Base-by-base conservation (phyloP, 2,888 invertebrate genomes). In the Synergus japonicus region DNA sequence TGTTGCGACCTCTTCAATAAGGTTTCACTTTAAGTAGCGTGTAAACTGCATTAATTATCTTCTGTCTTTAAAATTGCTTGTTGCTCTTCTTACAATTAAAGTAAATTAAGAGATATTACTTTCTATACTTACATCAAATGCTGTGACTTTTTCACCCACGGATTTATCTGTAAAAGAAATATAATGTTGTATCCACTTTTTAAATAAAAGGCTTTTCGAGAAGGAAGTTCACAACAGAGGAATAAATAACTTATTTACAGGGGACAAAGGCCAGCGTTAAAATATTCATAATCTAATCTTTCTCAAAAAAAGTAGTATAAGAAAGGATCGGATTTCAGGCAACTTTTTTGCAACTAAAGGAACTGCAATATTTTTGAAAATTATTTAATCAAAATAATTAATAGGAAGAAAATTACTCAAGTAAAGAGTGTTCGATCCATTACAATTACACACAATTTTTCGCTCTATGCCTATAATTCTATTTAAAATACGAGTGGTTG, bases 71-170 rank as follows among this genome's bases (percentile, higher is more conserved):
- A 5, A 54, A 54, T 54, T 54, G 2, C 2, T n/a, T 9, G n/a
- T n/a, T 12, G 22, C 12, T 12, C 12, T 60, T 12, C 18, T 22
- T 22, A 60, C 22, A 22, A 12, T 22, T 22, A 60, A 10, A 22
- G 60, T 10, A 12, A 4, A 60, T 60, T 60, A 29, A 18, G 12
- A 60, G 22, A 22, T 60, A 18, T 22, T 44, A 22, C 18, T 0
- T 49, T 64, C 43, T 78, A 83, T 92, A 95, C 95, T 95, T 92
- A 95, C 95, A 90, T 95, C 94, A 92, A 94, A 94, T 80, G 93
- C 93, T 87, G 93, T 93, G 93, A 94, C 93, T 93, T 94, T 94
- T 90, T 94, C 95, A 81, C 94, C 93, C 85, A 93, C 93, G 65
- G 94, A 94, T 90, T 93, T 94, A 92, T 94, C 95, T 88, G 94